Evolutionary conservation across 2,888 invertebrate genomes (phyloP).

Genomic region (Gandaritis pyraliata): DNA sequence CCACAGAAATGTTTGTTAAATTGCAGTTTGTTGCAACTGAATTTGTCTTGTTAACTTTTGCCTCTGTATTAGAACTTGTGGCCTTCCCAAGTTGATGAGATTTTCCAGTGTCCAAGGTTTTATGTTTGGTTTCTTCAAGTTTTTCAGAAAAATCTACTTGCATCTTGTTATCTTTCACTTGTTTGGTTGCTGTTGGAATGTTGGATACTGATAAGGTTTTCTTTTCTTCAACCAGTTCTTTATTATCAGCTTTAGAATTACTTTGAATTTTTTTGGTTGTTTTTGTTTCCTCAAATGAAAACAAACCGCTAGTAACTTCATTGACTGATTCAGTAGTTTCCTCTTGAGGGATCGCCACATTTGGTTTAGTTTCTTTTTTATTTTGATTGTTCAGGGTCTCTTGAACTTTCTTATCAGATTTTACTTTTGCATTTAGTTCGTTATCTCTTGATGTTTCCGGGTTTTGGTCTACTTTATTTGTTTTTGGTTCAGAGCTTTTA

Average conservation of each 20-base stretch:
- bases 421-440: constrained; percentile 15
- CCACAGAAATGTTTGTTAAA: constrained; percentile 1
- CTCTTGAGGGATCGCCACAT: neutral
- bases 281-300: constrained; percentile 6
- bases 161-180: constrained; percentile 2
- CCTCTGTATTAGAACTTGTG: constrained; percentile 3
- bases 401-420: constrained; percentile 3
- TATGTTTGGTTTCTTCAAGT: constrained; percentile 6
- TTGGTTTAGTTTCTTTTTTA: constrained; percentile 1
- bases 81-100: constrained; percentile 2
- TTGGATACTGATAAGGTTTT: neutral
- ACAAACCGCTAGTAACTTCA: constrained; percentile 4
- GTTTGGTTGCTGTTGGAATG: neutral
- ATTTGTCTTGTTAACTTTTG: constrained; percentile 4
- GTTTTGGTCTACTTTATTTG: neutral
- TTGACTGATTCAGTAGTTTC: constrained; percentile 8
- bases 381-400: neutral
- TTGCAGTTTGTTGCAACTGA: neutral
- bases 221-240: neutral
- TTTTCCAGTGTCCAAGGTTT: constrained; percentile 7
- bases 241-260: constrained; percentile 6
- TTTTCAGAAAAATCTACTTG: constrained; percentile 8
- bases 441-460: constrained; percentile 8
- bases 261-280: neutral
- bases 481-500: constrained; percentile 9